Base-by-base conservation (phyloP, 2,888 invertebrate genomes). In the Galeopsomyia nigrocyanea region DNA sequence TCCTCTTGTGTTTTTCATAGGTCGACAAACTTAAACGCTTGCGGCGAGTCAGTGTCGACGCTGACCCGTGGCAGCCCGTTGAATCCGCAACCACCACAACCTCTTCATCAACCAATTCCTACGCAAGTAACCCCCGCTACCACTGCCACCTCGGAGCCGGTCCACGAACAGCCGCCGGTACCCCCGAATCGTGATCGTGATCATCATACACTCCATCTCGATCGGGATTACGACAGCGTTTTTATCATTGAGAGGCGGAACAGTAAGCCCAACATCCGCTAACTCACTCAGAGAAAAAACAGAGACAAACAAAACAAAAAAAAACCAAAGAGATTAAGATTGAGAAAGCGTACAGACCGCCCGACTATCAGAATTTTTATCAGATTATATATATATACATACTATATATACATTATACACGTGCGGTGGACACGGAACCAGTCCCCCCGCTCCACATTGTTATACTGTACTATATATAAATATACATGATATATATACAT, bases 181-280 rank as follows among this genome's bases (percentile, higher is more conserved):
- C 85, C 84, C 83, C 82, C 83, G 84, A 86, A 83, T 79, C 86
- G 85, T 86, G 85, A 85, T 81, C 85, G 85, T 85, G 86, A 86
- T 81, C 86, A 86, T 81, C 86, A 86, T 82, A 83, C 86, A 77
- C 85, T 84, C 76, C 86, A 86, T 81, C 85, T 84, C 82, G 85
- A 86, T 88, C 90, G 91, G 89, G 91, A 91, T 90, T 91, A 91
- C 90, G 91, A 91, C 90, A 91, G 91, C 88, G 91, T 91, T 87
- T 91, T 91, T 91, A 91, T 91, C 89, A 91, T 91, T 82, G 86
- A 86, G 83, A 86, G 86, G 86, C 86, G 86, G 85, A 86, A 86
- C 86, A 86, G 86, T 85, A 86, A 86, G 86, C 86, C 86, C 80
- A 86, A 86, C 78, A 84, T 86, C 83, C 86, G 86, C 84, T 86